Base-by-base conservation (phyloP, 2,113 vertebrate species). In the Cercocebus atys region DNA sequence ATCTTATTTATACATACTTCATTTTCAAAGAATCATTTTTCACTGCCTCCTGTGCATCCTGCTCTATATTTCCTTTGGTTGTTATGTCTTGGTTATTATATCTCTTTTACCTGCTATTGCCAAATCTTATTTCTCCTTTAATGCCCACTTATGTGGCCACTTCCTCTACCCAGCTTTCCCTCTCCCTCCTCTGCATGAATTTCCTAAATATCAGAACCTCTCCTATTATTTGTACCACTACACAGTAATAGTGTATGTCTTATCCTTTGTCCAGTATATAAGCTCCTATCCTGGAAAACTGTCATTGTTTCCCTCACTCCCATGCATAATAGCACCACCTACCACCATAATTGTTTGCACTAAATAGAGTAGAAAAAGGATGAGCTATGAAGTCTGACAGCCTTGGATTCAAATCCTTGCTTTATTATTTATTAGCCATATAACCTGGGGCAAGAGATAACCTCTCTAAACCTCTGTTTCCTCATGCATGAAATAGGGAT, bases 361-460 rank as follows among this genome's bases (percentile, higher is more conserved):
- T 86, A 30, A 73, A 79, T 11, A 38, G 73, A 81, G 14, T 82
- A 89, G 84, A 86, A 88, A 72, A 59, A 12, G 47, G 13, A 13
- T n/a, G 1, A 13, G 5, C 92, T 94, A 94, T 94, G 89, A 96
- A 94, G 91, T 97, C 57, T 81, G n/a, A 73, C n/a, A 61, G 52
- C 59, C 50, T 45, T 70, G 47, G 61, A 92, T 97, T 94, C 79
- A 94, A 88, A 73, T 91, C 79, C 25, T 96, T 89, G 59, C 17
- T 90, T 52, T 92, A 59, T 79, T 79, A 32, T 94, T 93, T 94
- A 93, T 93, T 97, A 95, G 55, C 64, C 57, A 55, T 88, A 47
- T 72, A 93, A 81, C 81, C 40, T 70, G 82, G 40, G 78, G 57
- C 66, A 93, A 84, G 43, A 94, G 82, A 88, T 72, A 90, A 91